Base-by-base conservation (phyloP, 2,113 vertebrate genomes). In the Cercopithecus mona region DNA sequence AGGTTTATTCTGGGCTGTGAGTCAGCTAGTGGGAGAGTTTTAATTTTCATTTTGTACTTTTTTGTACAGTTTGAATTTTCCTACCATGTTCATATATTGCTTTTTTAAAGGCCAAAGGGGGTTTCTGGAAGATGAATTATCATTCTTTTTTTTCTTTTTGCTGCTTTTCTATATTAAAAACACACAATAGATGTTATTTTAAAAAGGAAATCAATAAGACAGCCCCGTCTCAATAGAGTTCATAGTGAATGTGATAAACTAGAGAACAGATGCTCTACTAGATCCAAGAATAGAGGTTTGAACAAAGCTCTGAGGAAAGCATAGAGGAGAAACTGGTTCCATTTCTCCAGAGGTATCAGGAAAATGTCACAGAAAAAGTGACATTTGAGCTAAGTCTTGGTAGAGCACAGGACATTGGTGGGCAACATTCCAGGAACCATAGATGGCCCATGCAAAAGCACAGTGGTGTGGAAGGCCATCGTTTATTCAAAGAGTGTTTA, bases 121-220 rank as follows among this genome's bases (percentile, higher is more conserved):
- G 30, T 85, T 98, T 96, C 64, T 91, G 22, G 25, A 59, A 96
- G 59, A 92, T 82, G 80, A 93, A 92, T 93, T 92, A 80, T 52
- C 43, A 52, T 88, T 95, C 45, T 79, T 86, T 88, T 72, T 61
- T 12, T 30, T 25, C 45, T 27, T 61, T 87, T 89, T 94, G 72
- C 88, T 83, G 55, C 52, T 96, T 96, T 79, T 80, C 76, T 96
- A 32, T 95, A 89, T 97, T 95, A 96, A 97, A 96, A 95, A 48
- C 23, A 89, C 72, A 96, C 68, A 93, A 89, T 92, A 96, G 66
- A 86, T 94, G 23, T 81, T 94, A 95, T 89, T 96, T 97, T 96
- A 38, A 91, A 96, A 96, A 84, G 27, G 78, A 93, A 97, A 88
- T 93, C 52, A 82, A 78, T 95, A 88, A 96, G 94, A 93, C 32